Evolutionary conservation across 2,888 invertebrate genomes (phyloP).

Genomic region (Heteropelma amictum): DNA sequence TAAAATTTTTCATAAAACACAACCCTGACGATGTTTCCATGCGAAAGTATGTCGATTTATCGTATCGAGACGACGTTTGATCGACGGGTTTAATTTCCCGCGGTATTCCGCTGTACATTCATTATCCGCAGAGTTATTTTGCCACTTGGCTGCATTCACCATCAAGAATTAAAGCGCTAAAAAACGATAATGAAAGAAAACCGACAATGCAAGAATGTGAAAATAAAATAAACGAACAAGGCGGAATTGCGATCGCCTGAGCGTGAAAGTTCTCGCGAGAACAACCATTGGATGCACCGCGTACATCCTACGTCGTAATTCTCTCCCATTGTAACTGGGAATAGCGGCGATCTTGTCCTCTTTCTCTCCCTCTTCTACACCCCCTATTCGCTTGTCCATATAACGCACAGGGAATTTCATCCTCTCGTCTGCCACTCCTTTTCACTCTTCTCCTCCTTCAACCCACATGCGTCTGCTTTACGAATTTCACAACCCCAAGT

Average conservation of each 20-base stretch:
- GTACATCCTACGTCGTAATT: constrained; percentile 53
- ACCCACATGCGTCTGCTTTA: background rate
- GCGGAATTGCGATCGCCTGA: constrained; percentile 36
- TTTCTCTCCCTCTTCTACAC: background rate
- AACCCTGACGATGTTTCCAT: background rate
- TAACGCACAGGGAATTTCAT: constrained; percentile 25
- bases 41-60: background rate
- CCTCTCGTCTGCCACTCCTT: constrained; percentile 4
- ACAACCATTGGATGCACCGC: constrained; percentile 46
- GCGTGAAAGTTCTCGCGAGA: constrained; percentile 44
- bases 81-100: constrained; percentile 15
- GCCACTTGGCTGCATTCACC: background rate
- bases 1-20: background rate
- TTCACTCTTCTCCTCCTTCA: background rate
- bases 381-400: background rate
- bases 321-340: constrained; percentile 51
- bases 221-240: constrained; percentile 27
- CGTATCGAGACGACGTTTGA: constrained; percentile 1
- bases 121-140: constrained; percentile 30
- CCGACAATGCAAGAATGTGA: constrained; percentile 8
- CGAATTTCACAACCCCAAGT: constrained; percentile 40
- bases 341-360: constrained; percentile 28
- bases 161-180: constrained; percentile 13
- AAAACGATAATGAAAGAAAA: background rate
- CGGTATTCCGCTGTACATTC: constrained; percentile 5